These are phyloP conservation scores for honey bee (Apis mellifera) DNA, from an alignment of 1,140 invertebrate genomes.

Conservation along the genomic window Amel_HAv3.1 CM009934.2:3973001-3973500, in stretches of 20 bases:
- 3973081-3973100: neutral
- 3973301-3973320: conserved; percentile 47
- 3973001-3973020: conserved; percentile 1
- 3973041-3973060: neutral
- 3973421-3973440: conserved; percentile 32
- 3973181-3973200: too few relatives aligned
- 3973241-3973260: neutral
- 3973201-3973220: neutral
- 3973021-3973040: neutral
- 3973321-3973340: conserved; percentile 65
- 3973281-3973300: conserved; percentile 36
- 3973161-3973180: conserved; percentile 1
- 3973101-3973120: too few relatives aligned
- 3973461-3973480: conserved; percentile 49
- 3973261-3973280: conserved; percentile 22
- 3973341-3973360: conserved; percentile 54
- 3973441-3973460: conserved; percentile 62
- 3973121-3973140: too few relatives aligned
- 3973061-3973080: neutral
- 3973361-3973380: conserved; percentile 33
- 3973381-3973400: conserved; percentile 63
- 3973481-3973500: conserved; percentile 4
- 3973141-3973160: too few relatives aligned
- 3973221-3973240: too few relatives aligned
- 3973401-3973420: conserved; percentile 77